These are phyloP conservation scores for Menidia beryllina DNA, from an alignment of 2,113 vertebrate genomes.

Conservation along the genomic window DNA sequence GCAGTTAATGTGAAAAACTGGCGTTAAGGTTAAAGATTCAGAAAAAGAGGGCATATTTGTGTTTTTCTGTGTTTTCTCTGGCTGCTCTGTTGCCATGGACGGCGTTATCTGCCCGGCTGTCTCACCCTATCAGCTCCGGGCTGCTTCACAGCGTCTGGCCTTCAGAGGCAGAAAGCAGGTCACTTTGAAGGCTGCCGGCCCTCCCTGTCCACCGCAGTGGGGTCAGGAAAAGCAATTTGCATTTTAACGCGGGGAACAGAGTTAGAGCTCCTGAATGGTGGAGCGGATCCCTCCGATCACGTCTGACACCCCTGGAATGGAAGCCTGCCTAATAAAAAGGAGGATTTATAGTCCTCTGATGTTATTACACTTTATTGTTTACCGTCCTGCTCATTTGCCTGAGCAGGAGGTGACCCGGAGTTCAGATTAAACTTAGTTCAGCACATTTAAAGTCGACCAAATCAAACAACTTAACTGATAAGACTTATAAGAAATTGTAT, in stretches of 20 bases:
- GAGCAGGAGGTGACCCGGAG: neutral
- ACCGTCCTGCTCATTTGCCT: neutral
- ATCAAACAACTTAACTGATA: constrained; percentile 1
- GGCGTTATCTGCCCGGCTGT: constrained; percentile 36
- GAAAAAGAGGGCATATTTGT: neutral
- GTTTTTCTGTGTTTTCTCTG: constrained; percentile 14
- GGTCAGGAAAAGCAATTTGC: constrained; percentile 69
- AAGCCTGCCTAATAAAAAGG: constrained; percentile 6
- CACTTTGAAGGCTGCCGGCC: constrained; percentile 50
- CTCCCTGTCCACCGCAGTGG: constrained; percentile 24
- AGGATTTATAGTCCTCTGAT: constrained; percentile 35
- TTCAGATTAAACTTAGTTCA: neutral
- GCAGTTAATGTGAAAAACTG: no score
- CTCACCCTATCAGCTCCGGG: constrained; percentile 19
- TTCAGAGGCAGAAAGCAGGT: constrained; percentile 50
- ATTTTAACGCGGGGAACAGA: constrained; percentile 26
- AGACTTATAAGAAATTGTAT: no score
- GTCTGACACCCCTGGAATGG: constrained; percentile 59
- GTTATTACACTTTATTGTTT: constrained; percentile 13
- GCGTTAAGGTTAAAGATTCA: constrained; percentile 28
- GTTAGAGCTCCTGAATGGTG: constrained; percentile 38
- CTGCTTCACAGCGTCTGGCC: constrained; percentile 21
- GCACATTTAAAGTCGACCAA: neutral
- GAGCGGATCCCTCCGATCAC: constrained; percentile 42
- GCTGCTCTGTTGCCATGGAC: constrained; percentile 22